A percentile compares a stretch with the other conserved stretches of the same genome.
phyloP scores from a whole-genome alignment of 1,140 invertebrate genomes.

The Augochlora pura region DNA sequence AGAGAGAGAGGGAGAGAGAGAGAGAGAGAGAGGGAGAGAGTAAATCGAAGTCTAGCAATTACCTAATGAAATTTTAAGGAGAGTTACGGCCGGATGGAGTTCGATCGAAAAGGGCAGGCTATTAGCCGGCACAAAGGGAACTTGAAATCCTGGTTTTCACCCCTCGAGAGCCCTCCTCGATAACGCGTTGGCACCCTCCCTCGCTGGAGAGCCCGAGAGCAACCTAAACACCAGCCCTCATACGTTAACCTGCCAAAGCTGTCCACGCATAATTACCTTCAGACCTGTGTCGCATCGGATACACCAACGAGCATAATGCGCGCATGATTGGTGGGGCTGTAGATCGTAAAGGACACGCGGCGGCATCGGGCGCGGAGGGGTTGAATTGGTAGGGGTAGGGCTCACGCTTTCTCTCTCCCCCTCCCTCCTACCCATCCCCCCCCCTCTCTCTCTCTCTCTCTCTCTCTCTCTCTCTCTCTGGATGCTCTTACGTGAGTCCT shows the following conservation, averaged over 20 bases:
- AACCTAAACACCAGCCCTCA: neutral
- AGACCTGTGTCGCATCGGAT: slow-evolving; percentile 1
- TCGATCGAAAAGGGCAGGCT: neutral
- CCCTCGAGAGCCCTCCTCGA: neutral
- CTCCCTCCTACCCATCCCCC: too few species aligned
- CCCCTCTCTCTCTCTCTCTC: too few species aligned
- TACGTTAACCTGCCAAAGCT: slow-evolving; percentile 26
- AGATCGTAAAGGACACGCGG: slow-evolving; percentile 23
- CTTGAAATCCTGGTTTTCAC: neutral
- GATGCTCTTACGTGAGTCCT: slow-evolving; percentile 47
- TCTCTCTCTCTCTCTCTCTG: neutral
- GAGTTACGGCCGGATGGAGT: neutral
- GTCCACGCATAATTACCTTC: slow-evolving; percentile 24
- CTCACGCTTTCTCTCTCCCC: too few species aligned
- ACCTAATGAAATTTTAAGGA: too few species aligned
- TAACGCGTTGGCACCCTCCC: neutral
- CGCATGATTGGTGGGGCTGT: slow-evolving; percentile 19
- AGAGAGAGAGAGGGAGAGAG: too few species aligned
- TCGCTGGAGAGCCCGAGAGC: neutral
- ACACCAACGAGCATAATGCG: slow-evolving; percentile 10
- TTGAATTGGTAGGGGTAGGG: too few species aligned
- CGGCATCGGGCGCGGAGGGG: too few species aligned
- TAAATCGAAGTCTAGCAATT: too few species aligned
- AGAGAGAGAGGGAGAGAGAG: too few species aligned
- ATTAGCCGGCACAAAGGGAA: neutral